Evolutionary conservation across 1,140 invertebrate species (phyloP), one percentile per base, ranked within the genome.

Genomic region (Papilio machaon): DNA sequence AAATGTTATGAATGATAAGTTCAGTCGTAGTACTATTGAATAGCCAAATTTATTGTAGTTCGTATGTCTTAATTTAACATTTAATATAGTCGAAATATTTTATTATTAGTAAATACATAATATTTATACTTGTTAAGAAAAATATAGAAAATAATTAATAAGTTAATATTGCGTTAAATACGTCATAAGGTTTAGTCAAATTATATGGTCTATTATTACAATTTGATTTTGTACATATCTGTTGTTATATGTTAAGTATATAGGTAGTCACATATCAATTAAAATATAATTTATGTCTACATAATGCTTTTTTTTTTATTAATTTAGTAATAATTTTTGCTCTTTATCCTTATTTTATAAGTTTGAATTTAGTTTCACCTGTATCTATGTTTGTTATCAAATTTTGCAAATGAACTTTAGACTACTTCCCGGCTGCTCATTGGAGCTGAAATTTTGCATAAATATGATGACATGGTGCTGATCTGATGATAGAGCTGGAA

Each of bases 221-320:
- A 70, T 70, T 70, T 70, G 30, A 64, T 64, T 70, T 70, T 70
- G 64, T 70, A 70, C 64, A 70, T 70, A 70, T 15, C 6, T 38
- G 3, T 13, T 30, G 13, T 38, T 6, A 30, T 58, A 19, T 19
- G 58, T 70, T 70, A 70, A 70, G 23, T 35, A 67, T 67, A 30
- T 30, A 30, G 23, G 23, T 30, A 35, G 64, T 7, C 11, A 70
- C 64, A 70, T 70, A 70, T 70, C 23, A 70, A 70, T 38, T 70
- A 13, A 67, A 70, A 70, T 70, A 70, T 70, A 70, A 70, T 2
- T 4, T 35, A 38, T 70, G 15, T 38, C 30, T 7, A 70, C 23
- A 30, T 30, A 7, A 70, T 5, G 1, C 4, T 35, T 54, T 17
- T 11, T 67, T 11, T 70, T 70, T 70, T 67, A 35, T 35, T 70